Evolutionary conservation across 2,797 vertebrate species (phyloP).

Genomic region (Hippocampus kuda): DNA sequence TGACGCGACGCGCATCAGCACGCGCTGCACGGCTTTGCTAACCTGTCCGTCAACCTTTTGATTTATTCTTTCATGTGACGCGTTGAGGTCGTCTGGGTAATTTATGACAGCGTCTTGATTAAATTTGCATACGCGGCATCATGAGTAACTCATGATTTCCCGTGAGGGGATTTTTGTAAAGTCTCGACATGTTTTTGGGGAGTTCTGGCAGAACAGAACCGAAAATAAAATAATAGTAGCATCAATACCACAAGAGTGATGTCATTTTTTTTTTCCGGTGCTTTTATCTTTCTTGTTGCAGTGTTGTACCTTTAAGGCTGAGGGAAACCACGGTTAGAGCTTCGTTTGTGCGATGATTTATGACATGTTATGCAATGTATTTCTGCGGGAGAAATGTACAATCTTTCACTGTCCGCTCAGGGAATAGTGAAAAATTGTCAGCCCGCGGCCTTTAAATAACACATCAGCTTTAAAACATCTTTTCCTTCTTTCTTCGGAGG

Average conservation of each 20-base stretch:
- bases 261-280: neutral
- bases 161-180: neutral
- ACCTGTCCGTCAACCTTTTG: neutral
- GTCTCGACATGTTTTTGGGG: neutral
- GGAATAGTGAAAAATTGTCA: conserved; percentile 1
- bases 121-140: neutral
- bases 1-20: neutral
- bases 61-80: neutral
- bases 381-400: neutral
- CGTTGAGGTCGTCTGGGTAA: neutral
- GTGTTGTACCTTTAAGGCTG: neutral
- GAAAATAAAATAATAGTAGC: neutral
- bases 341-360: neutral
- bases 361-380: conserved; percentile 1
- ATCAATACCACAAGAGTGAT: neutral
- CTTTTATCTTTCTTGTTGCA: neutral
- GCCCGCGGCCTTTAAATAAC: neutral
- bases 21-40: neutral
- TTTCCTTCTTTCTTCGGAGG: neutral
- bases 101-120: neutral
- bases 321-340: neutral
- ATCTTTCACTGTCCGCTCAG: neutral
- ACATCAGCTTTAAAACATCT: neutral
- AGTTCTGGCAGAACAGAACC: neutral
- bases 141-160: neutral